Evolutionary conservation across 2,797 vertebrate species (phyloP), one percentile per base, ranked within the genome.

Genomic region (Hypotaenidia okinawae): DNA sequence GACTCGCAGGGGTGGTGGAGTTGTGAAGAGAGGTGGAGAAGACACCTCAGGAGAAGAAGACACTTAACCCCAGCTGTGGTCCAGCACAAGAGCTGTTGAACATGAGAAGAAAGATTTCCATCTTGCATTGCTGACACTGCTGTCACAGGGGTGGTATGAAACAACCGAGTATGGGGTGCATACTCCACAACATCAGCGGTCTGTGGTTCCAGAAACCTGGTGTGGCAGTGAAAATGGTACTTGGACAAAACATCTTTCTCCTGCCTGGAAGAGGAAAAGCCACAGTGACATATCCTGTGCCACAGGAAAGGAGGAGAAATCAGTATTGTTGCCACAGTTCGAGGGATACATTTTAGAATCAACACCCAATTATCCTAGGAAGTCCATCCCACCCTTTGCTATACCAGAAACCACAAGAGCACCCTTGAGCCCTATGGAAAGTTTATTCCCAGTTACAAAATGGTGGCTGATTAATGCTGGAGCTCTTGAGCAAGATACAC

Each of bases 101-200:
- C 30, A 45, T 6, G 39, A 77, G 22, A n/a, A n/a, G n/a, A n/a
- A 35, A 64, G 64, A 39, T 35, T 59, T 59, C 58, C 58, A 54
- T 41, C 64, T 32, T 3, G 0, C 22, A 1, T 33, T 62, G 55
- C 61, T 74, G 47, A 32, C 33, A 24, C 19, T 0, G 4, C 62
- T 43, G 49, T 55, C 39, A n/a, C 25, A 45, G 61, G 47, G 2
- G 30, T 15, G 32, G 33, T 24, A 6, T 21, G 33, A 74, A 80
- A 27, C 22, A 49, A n/a, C 10, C 0, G 3, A 47, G 19, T 28
- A 23, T 10, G 54, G 45, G 61, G 30, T 61, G 14, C 21, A 35
- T 35, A 35, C 33, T 45, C 21, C 52, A 45, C 25, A 43, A 37
- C 13, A 39, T 13, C 30, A 30, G 28, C 45, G 67, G 32, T 11